Evolutionary conservation across 2,888 invertebrate genomes (phyloP), one percentile per base, ranked within the genome.

Genomic region (Argynnis bischoffii): DNA sequence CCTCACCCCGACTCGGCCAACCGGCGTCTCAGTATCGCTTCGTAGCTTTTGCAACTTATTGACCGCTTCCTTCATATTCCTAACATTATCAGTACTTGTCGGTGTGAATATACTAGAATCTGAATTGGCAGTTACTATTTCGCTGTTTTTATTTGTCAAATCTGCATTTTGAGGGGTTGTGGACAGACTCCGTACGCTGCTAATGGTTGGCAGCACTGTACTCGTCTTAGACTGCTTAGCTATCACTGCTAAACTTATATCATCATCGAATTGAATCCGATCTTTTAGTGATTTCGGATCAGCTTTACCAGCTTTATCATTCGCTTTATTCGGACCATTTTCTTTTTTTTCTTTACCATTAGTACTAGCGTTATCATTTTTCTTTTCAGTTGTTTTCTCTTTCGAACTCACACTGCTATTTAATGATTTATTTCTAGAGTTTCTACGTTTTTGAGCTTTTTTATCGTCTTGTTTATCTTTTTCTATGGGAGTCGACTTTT

Each of bases 1-100:
- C 15, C 90, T 77, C 0, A 92, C 92, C 0, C 92, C 92, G 0
- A 92, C 90, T 15, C 84, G 77, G 0, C 91, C 92, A 2, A 90
- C 82, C 6, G 81, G 73, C 0, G 85, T 73, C 6, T 87, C 83
- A 0, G 78, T 72, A 0, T 79, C 82, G 1, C 76, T 81, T 31
- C 84, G 78, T 1, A 85, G 57, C 64, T 80, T 87, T 55, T 88
- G 85, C 16, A 86, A 76, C 71, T 87, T 88, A 1, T 79, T 78
- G 0, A 80, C 81, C 0, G 85, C 84, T 46, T 89, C 89, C 61
- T 81, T 84, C 81, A 82, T 81, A 50, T 80, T 87, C 3, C 76
- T 77, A 0, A 82, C 81, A 65, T 79, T 85, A 6, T 85, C 85
- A 3, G 84, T 81, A 71, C 81, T 84, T 0, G 84, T 85, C 0